Evolutionary conservation across 2,888 invertebrate genomes (phyloP).

Genomic region (Thymelicus acteon): DNA sequence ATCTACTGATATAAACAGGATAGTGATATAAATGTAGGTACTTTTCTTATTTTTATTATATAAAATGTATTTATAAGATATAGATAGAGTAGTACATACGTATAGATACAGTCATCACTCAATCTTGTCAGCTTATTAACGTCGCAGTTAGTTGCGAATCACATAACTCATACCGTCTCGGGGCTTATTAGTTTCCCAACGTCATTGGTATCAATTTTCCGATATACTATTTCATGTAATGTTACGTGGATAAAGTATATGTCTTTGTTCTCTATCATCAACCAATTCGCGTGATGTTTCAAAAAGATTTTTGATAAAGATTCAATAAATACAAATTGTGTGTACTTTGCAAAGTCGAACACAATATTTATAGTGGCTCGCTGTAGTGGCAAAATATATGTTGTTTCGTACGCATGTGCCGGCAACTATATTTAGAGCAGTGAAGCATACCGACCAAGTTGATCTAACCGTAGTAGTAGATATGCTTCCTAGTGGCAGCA

Average conservation of each 20-base stretch:
- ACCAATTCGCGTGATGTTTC: too few species aligned
- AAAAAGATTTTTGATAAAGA: too few species aligned
- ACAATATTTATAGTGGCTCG: not conserved
- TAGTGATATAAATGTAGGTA: not conserved
- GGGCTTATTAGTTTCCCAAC: not conserved
- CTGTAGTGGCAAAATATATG: conserved; percentile 18
- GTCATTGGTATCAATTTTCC: conserved; percentile 2
- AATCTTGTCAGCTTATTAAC: too few species aligned
- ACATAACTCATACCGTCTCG: not conserved
- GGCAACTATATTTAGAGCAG: conserved; percentile 32
- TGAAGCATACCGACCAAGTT: conserved; percentile 20
- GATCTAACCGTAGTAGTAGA: conserved; percentile 15
- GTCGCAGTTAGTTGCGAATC: too few species aligned
- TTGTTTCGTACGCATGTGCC: conserved; percentile 22
- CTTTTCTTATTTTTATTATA: not conserved
- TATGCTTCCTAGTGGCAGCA: conserved; percentile 16
- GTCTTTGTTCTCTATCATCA: not conserved
- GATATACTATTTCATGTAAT: not conserved
- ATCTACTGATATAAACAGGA: not conserved
- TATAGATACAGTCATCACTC: too few species aligned
- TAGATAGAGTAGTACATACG: too few species aligned
- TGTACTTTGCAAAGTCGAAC: not conserved
- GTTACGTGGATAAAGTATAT: too few species aligned
- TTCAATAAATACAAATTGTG: not conserved
- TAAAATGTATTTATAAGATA: too few species aligned